Base-by-base conservation (phyloP, 2,797 vertebrate species). In the Leontocebus nigricollis region DNA sequence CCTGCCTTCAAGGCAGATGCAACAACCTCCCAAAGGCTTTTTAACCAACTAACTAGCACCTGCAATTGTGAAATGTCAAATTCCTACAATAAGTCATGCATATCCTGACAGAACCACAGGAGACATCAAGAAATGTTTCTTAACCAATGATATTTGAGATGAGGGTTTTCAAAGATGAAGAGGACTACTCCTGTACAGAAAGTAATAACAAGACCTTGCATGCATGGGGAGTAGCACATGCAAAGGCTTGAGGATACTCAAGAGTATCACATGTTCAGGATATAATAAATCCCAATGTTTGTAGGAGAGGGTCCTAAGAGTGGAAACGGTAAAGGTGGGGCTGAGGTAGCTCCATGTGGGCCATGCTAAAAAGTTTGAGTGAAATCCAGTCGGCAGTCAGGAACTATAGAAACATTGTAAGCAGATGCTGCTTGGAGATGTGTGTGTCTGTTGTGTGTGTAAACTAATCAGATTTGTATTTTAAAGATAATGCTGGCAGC, bases 401-500 rank as follows among this genome's bases (percentile, higher is more conserved):
- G n/a, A 88, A 52, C 85, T 33, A 75, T 0, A 85, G 77, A 77
- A 93, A 77, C 10, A 88, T 39, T 73, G 27, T 90, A 84, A 90
- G 75, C 26, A 93, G 61, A 22, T 52, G 55, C n/a, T 81, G 15
- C 44, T 24, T 64, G 33, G 30, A 48, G 72, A 7, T 55, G 15
- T 73, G 24, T 55, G 14, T 59, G 12, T 87, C 11, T 48, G 39
- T 41, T 41, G 3, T 26, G 17, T 89, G 44, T 39, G 17, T 94
- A 80, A 93, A 87, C 72, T 52, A 36, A n/a, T 83, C 36, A 64
- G 50, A 83, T 91, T 67, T 92, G 20, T 72, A 72, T 87, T 91
- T 89, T 84, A 87, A 96, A 83, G 92, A 70, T 52, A 94, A 41
- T 22, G 67, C 93, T 88, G n/a, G 44, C 70, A 93, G 48, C 75